Evolutionary conservation across 2,888 invertebrate genomes (phyloP).

Genomic region (Andrena hattorfiana): DNA sequence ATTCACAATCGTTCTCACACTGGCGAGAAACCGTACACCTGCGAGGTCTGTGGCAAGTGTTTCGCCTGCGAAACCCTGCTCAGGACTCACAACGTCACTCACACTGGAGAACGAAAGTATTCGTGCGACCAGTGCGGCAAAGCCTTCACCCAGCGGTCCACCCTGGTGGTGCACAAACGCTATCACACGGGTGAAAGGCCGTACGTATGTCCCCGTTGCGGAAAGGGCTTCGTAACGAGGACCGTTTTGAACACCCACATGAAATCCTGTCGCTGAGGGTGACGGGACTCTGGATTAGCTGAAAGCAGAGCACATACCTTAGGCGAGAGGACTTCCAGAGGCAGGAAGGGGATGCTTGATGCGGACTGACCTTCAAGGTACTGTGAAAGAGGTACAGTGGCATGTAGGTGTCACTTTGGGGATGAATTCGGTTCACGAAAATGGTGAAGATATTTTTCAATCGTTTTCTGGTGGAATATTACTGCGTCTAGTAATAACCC

Average conservation of each 20-base stretch:
- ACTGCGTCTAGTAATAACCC: too few relatives aligned
- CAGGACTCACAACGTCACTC: slow-evolving; percentile 86
- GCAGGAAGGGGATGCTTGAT: not conserved
- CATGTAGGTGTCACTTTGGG: not conserved
- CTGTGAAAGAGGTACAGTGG: not conserved
- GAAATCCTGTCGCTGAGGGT: slow-evolving; percentile 76
- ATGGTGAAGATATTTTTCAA: not conserved
- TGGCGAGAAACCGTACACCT: slow-evolving; percentile 80
- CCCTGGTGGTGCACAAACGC: slow-evolving; percentile 86
- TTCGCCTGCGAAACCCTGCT: slow-evolving; percentile 83
- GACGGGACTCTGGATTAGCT: not conserved
- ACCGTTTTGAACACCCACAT: slow-evolving; percentile 87
- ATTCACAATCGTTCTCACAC: slow-evolving; percentile 81
- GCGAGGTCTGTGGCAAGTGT: slow-evolving; percentile 78
- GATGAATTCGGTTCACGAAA: not conserved
- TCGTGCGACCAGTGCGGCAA: slow-evolving; percentile 87
- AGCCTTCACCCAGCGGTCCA: slow-evolving; percentile 87
- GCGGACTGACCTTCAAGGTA: not conserved
- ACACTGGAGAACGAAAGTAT: slow-evolving; percentile 87
- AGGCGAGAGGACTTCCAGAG: not conserved
- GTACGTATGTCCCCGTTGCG: slow-evolving; percentile 87
- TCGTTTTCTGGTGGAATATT: too few relatives aligned
- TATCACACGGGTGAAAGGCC: slow-evolving; percentile 87
- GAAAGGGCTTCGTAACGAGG: slow-evolving; percentile 87
- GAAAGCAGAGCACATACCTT: not conserved